These are phyloP conservation scores for Oceanodroma leucorhoa DNA, from an alignment of 2,797 vertebrate species.

Conservation along the genomic window DNA sequence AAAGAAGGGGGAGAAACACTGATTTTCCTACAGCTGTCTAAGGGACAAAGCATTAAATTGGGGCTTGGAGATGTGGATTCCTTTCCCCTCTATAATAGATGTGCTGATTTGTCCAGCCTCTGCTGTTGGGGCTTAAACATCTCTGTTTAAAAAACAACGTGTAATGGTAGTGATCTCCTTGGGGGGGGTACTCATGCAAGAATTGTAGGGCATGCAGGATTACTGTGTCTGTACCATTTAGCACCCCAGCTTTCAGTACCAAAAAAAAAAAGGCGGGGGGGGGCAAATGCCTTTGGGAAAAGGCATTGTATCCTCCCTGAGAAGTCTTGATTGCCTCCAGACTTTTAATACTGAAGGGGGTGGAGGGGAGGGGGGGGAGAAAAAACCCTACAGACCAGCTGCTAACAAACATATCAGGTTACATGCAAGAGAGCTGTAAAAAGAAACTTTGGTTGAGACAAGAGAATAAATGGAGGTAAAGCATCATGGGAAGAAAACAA, in stretches of 20 bases:
- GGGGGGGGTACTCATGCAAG: neutral
- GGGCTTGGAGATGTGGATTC: neutral
- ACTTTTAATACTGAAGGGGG: too few species aligned
- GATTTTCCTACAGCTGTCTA: neutral
- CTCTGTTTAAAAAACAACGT: neutral
- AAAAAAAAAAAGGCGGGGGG: neutral
- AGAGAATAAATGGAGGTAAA: neutral
- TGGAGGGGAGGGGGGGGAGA: too few species aligned
- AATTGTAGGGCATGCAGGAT: neutral
- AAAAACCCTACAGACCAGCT: rapidly evolving
- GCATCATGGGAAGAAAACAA: neutral
- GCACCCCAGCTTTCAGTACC: neutral
- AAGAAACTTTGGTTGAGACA: neutral
- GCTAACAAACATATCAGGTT: neutral
- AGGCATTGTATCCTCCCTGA: neutral
- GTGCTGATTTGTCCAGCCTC: neutral
- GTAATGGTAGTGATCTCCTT: neutral
- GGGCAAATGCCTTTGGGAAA: neutral
- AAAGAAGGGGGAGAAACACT: neutral
- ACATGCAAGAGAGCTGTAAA: rapidly evolving
- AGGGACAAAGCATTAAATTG: neutral
- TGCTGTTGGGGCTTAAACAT: neutral
- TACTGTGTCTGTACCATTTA: neutral
- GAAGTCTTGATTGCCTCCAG: neutral
- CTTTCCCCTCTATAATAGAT: neutral